These are phyloP conservation scores for Nothoprocta pentlandii DNA, from an alignment of 2,113 vertebrate species.

Conservation along the genomic window DNA sequence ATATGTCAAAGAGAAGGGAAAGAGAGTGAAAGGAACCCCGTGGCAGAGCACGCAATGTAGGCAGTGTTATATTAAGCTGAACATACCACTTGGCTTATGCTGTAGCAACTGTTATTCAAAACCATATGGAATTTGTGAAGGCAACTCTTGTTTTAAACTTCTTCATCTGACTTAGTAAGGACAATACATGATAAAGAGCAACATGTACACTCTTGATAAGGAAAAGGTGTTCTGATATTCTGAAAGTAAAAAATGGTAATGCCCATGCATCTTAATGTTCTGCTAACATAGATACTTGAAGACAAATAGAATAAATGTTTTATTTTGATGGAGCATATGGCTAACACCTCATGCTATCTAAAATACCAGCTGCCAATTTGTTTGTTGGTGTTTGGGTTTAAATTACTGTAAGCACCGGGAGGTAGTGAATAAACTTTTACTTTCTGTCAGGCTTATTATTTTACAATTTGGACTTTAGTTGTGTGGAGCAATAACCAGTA, in stretches of 20 bases:
- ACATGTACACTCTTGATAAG: background rate
- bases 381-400: constrained; percentile 53
- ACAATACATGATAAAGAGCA: background rate
- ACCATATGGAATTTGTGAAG: constrained; percentile 35
- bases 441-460: constrained; percentile 41
- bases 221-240: background rate
- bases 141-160: constrained; percentile 17
- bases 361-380: constrained; percentile 63
- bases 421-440: constrained; percentile 47
- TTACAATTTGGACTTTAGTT: background rate
- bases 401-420: constrained; percentile 3
- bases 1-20: background rate
- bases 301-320: constrained; percentile 66
- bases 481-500: background rate
- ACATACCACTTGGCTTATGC: constrained; percentile 19
- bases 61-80: constrained; percentile 14
- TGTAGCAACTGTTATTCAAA: constrained; percentile 28
- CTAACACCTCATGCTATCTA: constrained; percentile 37
- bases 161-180: constrained; percentile 12
- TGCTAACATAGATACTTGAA: background rate
- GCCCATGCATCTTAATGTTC: background rate
- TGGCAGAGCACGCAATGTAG: background rate
- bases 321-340: constrained; percentile 53
- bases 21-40: background rate
- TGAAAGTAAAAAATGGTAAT: constrained; percentile 26